phyloP scores from a whole-genome alignment of 2,888 invertebrate genomes.

The Subacronicta megacephala region DNA sequence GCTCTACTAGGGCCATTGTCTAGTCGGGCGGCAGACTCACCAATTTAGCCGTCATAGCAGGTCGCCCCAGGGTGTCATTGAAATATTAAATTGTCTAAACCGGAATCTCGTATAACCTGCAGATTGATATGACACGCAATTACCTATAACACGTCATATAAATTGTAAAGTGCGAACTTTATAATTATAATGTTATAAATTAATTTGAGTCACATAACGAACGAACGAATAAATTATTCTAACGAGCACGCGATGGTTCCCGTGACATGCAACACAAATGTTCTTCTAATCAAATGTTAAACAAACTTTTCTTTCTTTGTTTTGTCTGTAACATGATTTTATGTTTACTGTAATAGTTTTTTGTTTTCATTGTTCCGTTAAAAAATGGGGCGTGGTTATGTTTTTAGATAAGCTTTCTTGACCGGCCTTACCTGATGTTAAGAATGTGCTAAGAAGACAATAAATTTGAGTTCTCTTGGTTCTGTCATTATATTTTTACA shows the following conservation, averaged over 20 bases:
- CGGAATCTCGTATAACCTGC: constrained; percentile 11
- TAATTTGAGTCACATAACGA: constrained; percentile 38
- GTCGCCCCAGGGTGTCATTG: too few species aligned
- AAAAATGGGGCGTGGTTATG: too few species aligned
- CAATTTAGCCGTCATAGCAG: too few species aligned
- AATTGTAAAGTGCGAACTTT: constrained; percentile 49
- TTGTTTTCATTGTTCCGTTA: constrained; percentile 28
- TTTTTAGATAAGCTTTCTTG: too few species aligned
- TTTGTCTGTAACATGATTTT: constrained; percentile 39
- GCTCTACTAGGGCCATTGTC: too few species aligned
- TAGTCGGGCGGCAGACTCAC: too few species aligned
- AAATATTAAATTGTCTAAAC: too few species aligned
- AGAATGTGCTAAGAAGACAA: too few species aligned
- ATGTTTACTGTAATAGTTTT: constrained; percentile 28
- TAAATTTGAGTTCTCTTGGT: too few species aligned
- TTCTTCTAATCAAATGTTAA: constrained; percentile 25
- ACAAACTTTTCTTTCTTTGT: constrained; percentile 23
- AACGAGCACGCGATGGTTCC: constrained; percentile 38
- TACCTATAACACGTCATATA: constrained; percentile 23
- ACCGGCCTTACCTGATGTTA: too few species aligned
- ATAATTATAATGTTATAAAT: constrained; percentile 49
- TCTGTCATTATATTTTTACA: too few species aligned
- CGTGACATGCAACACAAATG: constrained; percentile 46
- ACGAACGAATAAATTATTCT: constrained; percentile 43
- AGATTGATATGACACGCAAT: constrained; percentile 5